Conservation (phyloP, 2,888 invertebrate genomes). For the Sarcophaga carnaria region DNA sequence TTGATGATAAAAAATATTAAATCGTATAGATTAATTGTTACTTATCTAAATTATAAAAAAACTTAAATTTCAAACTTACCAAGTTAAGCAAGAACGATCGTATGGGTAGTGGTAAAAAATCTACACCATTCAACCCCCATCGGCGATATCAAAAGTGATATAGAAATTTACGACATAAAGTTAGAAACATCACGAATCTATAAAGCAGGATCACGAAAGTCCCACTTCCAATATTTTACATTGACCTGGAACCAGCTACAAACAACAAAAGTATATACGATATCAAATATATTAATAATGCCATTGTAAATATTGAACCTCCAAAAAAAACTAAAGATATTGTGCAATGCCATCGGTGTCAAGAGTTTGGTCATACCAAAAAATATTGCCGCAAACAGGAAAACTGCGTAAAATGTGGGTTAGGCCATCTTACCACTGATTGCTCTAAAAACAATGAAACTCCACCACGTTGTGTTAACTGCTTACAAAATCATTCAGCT, state of each 20-base stretch:
- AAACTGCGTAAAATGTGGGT: constrained; percentile 8
- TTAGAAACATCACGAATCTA: neutral
- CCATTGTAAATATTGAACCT: neutral
- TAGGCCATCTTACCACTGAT: neutral
- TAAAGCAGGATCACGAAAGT: neutral
- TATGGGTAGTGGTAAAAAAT: too few species aligned
- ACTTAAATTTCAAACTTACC: too few species aligned
- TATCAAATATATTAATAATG: neutral
- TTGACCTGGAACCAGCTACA: neutral
- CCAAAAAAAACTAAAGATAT: neutral
- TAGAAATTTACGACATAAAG: neutral
- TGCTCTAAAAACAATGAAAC: constrained; percentile 20
- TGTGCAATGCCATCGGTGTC: constrained; percentile 10
- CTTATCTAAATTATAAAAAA: neutral
- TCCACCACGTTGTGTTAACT: constrained; percentile 18
- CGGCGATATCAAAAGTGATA: too few species aligned
- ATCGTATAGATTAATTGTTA: too few species aligned
- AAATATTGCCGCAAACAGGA: constrained; percentile 5
- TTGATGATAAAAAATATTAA: constrained; percentile 4
- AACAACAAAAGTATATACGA: constrained; percentile 10
- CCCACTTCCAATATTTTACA: neutral
- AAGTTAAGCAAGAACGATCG: too few species aligned
- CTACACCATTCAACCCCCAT: too few species aligned
- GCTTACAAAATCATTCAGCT: neutral
- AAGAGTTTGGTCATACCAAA: constrained; percentile 21